Base-by-base conservation (phyloP, 2,113 vertebrate genomes). In the Trochalopteron elliotii region DNA sequence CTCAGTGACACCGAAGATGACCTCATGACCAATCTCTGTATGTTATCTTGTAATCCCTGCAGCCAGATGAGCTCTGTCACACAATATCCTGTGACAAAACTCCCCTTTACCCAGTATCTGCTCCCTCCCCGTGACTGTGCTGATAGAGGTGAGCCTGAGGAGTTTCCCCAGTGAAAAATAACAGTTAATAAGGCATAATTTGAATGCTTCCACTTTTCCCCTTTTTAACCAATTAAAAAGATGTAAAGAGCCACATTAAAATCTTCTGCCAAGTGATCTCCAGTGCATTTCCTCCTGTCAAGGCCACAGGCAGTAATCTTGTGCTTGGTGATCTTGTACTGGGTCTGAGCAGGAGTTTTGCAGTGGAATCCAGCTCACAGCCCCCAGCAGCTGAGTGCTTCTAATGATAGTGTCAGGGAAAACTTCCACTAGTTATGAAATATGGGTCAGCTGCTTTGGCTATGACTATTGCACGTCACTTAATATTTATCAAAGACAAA, bases 401-500 rank as follows among this genome's bases (percentile, higher is more conserved):
- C 85, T 81, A 39, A 75, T 95, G 79, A 39, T 28, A 83, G 67
- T 20, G 37, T 39, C 72, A 93, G 50, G 88, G 50, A 77, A 96
- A 94, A 90, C 89, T 85, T 45, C 92, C 70, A 24, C 61, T 83
- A 31, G 74, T 93, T 89, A 78, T 92, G 95, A 96, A 94, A 94
- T 92, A 89, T 79, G 96, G 96, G 89, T 96, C 97, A 97, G 94
- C 84, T 91, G 89, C 90, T 97, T 94, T 94, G 84, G 82, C 50
- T 95, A 22, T 40, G 95, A 94, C 75, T 90, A 80, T 94, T 95
- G 91, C 60, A 39, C 7, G 87, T 96, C 93, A 86, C 72, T 90
- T 97, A 97, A 83, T 87, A 94, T 97, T 97, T 97, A 96, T 97
- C 96, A 97, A 97, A 91, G 96, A 42, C 72, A 81, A 91, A 96